Percentiles rank a stretch among this genome's conserved stretches.
phyloP scores from a whole-genome alignment of 2,113 vertebrate genomes.

The Malaclemys terrapin region DNA sequence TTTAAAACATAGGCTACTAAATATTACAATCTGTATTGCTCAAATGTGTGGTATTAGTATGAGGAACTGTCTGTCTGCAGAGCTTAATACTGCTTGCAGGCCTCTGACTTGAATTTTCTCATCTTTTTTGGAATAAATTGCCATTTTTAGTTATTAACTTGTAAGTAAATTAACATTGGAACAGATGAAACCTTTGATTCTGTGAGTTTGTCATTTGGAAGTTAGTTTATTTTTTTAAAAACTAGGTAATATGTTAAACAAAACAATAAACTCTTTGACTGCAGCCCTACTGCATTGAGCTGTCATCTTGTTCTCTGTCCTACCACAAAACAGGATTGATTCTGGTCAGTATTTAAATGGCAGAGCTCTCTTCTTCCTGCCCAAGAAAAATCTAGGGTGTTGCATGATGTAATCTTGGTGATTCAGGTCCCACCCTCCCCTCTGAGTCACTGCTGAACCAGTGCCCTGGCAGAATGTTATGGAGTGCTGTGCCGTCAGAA shows the following conservation, averaged over 20 bases:
- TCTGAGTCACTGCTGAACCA: conserved; percentile 47
- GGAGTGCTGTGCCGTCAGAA: neutral
- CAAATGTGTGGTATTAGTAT: neutral
- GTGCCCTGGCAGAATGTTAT: neutral
- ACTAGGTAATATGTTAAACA: conserved; percentile 7
- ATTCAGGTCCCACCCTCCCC: conserved; percentile 15
- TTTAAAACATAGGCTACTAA: neutral
- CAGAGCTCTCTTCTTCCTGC: conserved; percentile 21
- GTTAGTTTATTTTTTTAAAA: neutral
- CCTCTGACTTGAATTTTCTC: neutral
- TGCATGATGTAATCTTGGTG: conserved; percentile 7
- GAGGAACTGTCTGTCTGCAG: neutral
- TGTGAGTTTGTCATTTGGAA: neutral
- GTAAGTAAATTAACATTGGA: neutral
- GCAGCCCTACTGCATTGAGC: neutral
- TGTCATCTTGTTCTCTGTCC: neutral
- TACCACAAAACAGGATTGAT: neutral
- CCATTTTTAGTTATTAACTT: neutral
- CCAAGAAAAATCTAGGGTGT: neutral
- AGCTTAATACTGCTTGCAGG: neutral
- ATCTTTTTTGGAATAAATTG: neutral
- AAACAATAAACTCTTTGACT: conserved; percentile 1
- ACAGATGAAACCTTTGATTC: conserved; percentile 1
- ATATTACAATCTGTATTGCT: neutral
- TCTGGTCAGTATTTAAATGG: neutral